Conservation (phyloP, 2,797 vertebrate species). For the Spinus olivaceus region DNA sequence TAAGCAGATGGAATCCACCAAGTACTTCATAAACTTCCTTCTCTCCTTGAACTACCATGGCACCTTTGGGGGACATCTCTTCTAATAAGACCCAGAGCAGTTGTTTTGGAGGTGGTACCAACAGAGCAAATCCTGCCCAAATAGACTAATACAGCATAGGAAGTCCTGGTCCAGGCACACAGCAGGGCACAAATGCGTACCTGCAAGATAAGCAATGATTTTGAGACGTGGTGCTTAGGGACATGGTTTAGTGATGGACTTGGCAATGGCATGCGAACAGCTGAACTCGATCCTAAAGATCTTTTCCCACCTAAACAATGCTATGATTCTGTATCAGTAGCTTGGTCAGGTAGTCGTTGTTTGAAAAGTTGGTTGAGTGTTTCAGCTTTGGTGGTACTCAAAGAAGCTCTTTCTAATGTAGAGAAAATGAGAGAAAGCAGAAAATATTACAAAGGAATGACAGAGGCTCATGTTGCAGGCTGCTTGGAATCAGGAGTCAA, state of each 20-base stretch:
- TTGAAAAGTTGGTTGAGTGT: background rate
- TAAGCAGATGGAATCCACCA: background rate
- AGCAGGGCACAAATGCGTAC: background rate
- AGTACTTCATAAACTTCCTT: background rate
- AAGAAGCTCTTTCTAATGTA: background rate
- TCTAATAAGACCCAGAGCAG: background rate
- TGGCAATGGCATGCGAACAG: background rate
- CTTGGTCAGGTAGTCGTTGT: background rate
- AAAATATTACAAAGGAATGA: background rate
- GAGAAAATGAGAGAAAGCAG: background rate
- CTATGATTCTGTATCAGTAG: background rate
- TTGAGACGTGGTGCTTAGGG: background rate
- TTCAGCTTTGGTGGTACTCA: background rate
- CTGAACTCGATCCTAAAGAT: background rate
- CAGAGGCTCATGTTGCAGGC: background rate
- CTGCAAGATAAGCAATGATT: background rate
- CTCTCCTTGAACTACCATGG: background rate
- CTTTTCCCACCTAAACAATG: background rate
- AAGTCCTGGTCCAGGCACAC: background rate
- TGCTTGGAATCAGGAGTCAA: background rate
- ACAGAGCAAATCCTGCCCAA: background rate
- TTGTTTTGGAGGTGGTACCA: background rate
- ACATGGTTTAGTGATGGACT: background rate
- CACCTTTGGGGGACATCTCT: background rate
- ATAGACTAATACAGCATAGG: background rate